phyloP scores from a whole-genome alignment of 2,888 invertebrate genomes.

The Odontocerum albicorne region DNA sequence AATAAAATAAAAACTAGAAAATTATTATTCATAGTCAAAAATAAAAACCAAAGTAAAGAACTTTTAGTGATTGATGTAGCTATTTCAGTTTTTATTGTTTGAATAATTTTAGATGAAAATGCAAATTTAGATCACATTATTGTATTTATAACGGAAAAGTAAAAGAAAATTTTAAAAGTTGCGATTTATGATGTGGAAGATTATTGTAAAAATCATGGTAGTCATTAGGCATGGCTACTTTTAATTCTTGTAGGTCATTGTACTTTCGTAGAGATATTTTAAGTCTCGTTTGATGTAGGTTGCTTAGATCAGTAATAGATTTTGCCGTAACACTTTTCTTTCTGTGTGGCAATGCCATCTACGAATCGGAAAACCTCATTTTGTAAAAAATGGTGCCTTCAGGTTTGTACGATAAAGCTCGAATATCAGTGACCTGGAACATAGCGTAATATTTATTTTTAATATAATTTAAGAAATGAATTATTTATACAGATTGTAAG shows the following conservation, averaged over 20 bases:
- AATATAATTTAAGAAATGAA: too few relatives aligned
- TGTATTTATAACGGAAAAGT: too few relatives aligned
- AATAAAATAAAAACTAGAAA: too few relatives aligned
- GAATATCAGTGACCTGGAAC: conserved; percentile 29
- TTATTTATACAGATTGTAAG: too few relatives aligned
- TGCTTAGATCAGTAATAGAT: neutral
- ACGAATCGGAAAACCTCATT: conserved; percentile 23
- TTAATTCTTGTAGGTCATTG: conserved; percentile 3
- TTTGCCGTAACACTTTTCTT: conserved; percentile 1
- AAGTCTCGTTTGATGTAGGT: neutral
- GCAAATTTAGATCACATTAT: too few relatives aligned
- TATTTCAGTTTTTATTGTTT: too few relatives aligned
- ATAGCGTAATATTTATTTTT: too few relatives aligned
- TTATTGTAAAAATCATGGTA: conserved; percentile 2
- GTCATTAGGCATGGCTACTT: neutral
- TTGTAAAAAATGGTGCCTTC: conserved; percentile 25
- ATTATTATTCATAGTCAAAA: too few relatives aligned
- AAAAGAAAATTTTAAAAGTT: too few relatives aligned
- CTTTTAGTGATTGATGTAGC: too few relatives aligned
- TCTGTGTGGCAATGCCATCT: conserved; percentile 30
- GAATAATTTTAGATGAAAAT: too few relatives aligned
- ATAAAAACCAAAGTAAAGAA: too few relatives aligned
- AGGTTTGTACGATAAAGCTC: conserved; percentile 25
- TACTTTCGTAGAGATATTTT: neutral
- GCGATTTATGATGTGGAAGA: neutral